Conservation (phyloP, 2,797 vertebrate genomes). For the Crocidura indochinensis region DNA sequence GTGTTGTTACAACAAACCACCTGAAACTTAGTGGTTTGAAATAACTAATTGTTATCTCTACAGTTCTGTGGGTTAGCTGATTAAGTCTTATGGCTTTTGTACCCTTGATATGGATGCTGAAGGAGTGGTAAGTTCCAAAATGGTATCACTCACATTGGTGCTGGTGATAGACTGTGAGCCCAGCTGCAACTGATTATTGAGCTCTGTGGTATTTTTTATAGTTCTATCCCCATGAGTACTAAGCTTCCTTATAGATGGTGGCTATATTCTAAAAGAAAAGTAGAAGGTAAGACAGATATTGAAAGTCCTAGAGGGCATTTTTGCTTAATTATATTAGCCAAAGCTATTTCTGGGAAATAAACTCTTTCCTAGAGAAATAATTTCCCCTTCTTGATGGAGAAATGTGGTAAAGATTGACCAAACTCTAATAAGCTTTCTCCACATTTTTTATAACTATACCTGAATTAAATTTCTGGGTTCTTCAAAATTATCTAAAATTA, state of each 20-base stretch:
- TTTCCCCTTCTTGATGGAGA: not conserved
- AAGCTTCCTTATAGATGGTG: slow-evolving; percentile 4
- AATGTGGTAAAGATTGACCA: not conserved
- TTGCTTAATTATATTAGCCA: not conserved
- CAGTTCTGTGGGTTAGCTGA: not conserved
- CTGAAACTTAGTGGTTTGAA: slow-evolving; percentile 78
- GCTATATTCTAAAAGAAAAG: slow-evolving; percentile 16
- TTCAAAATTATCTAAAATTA: not conserved
- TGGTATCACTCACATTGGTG: not conserved
- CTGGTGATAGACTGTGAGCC: not conserved
- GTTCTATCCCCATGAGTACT: not conserved
- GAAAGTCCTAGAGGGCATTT: not conserved
- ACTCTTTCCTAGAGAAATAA: not conserved
- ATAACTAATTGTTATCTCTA: slow-evolving; percentile 40
- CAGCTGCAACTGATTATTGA: not conserved
- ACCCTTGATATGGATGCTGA: not conserved
- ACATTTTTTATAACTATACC: not conserved
- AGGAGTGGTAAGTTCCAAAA: not conserved
- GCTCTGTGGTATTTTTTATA: not conserved
- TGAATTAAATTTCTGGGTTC: not conserved
- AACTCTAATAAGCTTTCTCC: not conserved
- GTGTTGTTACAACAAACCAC: slow-evolving; percentile 75
- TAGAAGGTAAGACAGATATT: not conserved
- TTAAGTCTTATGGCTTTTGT: slow-evolving; percentile 31
- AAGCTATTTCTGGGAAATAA: not conserved